Evolutionary conservation across 2,888 invertebrate species (phyloP), one percentile per base, ranked within the genome.

Genomic region (Linnaemya vulpina): DNA sequence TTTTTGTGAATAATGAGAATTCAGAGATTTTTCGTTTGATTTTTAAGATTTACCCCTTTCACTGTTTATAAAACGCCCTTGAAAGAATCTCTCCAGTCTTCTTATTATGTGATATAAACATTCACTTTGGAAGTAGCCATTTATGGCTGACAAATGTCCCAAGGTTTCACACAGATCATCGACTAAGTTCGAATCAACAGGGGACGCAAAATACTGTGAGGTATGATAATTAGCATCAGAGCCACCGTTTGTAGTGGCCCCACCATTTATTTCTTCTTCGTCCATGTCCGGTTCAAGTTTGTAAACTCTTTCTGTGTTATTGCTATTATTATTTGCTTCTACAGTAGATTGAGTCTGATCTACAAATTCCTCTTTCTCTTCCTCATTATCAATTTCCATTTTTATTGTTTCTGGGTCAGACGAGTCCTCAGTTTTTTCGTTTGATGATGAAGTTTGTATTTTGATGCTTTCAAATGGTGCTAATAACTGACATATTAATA

Each of bases 391-490:
- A 10, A 87, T 63, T 85, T 90, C 89, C 81, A 89, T 89, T 87
- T 89, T 88, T 5, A 88, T 78, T 17, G 40, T 71, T 67, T 68
- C 60, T 46, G 83, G 62, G 10, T n/a, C 30, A 30, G 43, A 49
- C 17, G 63, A 11, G 17, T 71, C 22, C 67, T 77, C 67, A 7
- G 70, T 35, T 73, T 77, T 78, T 20, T 51, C 53, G 35, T 63
- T 77, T 5, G 65, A 46, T 13, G 53, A 4, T 13, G 65, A 25
- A n/a, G 58, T 80, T 9, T 89, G 82, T 5, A 88, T 82, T 51
- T 90, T 90, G 3, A 91, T 91, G n/a, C 90, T 88, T 70, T 92
- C 92, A 73, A 88, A 90, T 0, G 92, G 91, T 2, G 91, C 92
- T 77, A 92, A 86, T 1, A 92, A 83, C 67, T 92, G 90, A 10